phyloP scores from a whole-genome alignment of 2,888 invertebrate genomes.

The Eledone cirrhosa region DNA sequence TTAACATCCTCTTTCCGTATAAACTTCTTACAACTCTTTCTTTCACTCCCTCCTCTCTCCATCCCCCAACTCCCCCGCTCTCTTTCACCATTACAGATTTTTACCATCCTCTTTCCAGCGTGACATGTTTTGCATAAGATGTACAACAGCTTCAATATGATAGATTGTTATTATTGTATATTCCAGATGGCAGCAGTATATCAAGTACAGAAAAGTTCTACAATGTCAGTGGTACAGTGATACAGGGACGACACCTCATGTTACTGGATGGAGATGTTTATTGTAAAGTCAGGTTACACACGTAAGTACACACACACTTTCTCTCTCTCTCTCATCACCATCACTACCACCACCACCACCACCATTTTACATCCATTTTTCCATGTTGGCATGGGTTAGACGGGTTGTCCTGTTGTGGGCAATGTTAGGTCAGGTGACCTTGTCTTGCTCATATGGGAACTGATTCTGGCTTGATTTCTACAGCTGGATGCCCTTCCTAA shows the following conservation, averaged over 20 bases:
- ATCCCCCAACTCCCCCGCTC: background rate
- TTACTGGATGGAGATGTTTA: slow-evolving; percentile 62
- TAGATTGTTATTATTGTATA: background rate
- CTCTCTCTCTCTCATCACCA: background rate
- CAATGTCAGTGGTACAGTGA: slow-evolving; percentile 68
- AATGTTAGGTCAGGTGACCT: too few relatives aligned
- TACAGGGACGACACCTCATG: slow-evolving; percentile 68
- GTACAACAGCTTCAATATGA: too few relatives aligned
- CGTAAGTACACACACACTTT: slow-evolving; percentile 45
- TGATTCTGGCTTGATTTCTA: too few relatives aligned
- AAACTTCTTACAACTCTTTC: too few relatives aligned
- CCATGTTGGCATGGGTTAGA: too few relatives aligned
- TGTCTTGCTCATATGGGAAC: too few relatives aligned
- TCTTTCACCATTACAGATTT: background rate
- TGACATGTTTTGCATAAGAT: too few relatives aligned
- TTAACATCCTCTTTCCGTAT: background rate
- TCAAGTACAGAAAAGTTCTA: slow-evolving; percentile 66
- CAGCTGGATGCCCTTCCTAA: too few relatives aligned
- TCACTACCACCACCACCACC: too few relatives aligned
- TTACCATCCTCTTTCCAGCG: too few relatives aligned
- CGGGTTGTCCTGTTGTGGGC: too few relatives aligned
- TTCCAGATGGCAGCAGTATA: slow-evolving; percentile 36
- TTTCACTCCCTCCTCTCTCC: background rate
- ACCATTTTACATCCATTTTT: too few relatives aligned
- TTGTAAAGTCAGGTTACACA: slow-evolving; percentile 68